Percentiles rank a stretch among this genome's conserved stretches.
Conservation (phyloP, 2,888 invertebrate species). For the Agrochola lota region DNA sequence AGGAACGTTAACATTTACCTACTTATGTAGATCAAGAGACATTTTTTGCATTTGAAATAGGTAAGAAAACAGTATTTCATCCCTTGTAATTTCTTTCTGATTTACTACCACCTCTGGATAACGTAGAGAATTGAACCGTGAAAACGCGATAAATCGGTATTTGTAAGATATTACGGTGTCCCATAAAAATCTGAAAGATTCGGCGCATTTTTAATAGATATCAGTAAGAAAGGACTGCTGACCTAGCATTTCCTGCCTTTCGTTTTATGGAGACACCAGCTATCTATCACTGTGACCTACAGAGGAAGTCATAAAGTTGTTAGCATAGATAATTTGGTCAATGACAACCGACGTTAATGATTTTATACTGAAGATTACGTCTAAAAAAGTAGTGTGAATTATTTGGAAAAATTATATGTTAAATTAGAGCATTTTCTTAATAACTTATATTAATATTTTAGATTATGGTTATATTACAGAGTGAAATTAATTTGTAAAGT, state of each 20-base stretch:
- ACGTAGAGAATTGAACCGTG: constrained; percentile 72
- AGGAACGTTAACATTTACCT: constrained; percentile 1
- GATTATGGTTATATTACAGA: too few relatives aligned
- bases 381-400: too few relatives aligned
- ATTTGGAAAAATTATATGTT: too few relatives aligned
- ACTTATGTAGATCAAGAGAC: constrained; percentile 8
- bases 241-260: background rate
- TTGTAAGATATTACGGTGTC: constrained; percentile 54
- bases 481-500: too few relatives aligned
- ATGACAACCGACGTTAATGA: too few relatives aligned
- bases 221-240: background rate
- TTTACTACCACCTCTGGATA: constrained; percentile 70
- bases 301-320: background rate
- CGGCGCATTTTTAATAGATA: constrained; percentile 51
- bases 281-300: background rate
- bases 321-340: background rate
- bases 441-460: too few relatives aligned
- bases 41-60: constrained; percentile 38
- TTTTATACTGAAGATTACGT: too few relatives aligned
- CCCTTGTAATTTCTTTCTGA: constrained; percentile 69
- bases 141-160: constrained; percentile 71
- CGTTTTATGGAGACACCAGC: background rate
- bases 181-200: constrained; percentile 39
- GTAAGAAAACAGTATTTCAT: constrained; percentile 68
- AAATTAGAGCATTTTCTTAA: too few relatives aligned